Percentiles rank a stretch among this genome's conserved stretches.
phyloP scores from a whole-genome alignment of 2,797 vertebrate species.

The Morelia viridis region DNA sequence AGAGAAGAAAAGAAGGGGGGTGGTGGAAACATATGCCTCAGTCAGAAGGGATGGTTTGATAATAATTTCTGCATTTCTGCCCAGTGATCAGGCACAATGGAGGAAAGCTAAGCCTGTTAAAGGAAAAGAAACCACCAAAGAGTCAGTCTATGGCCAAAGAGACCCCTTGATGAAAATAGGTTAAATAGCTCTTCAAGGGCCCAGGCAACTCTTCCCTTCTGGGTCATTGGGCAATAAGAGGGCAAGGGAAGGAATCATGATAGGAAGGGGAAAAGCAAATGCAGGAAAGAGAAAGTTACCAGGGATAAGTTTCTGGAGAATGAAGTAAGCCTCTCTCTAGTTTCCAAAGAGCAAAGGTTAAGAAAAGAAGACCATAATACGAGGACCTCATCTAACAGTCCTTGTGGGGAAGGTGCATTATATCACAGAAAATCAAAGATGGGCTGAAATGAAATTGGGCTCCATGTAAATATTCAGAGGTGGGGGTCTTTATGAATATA shows the following conservation, averaged over 20 bases:
- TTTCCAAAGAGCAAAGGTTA: neutral
- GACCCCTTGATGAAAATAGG: neutral
- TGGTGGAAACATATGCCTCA: constrained; percentile 57
- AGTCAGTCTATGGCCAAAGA: constrained; percentile 60
- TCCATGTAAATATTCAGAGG: neutral
- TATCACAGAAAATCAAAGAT: neutral
- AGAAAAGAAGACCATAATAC: neutral
- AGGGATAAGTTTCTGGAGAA: constrained; percentile 15
- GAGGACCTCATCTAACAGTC: neutral
- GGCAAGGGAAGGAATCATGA: constrained; percentile 29
- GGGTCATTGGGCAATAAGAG: constrained; percentile 75
- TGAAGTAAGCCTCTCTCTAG: constrained; percentile 3
- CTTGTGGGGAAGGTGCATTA: neutral
- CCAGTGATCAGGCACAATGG: constrained; percentile 53
- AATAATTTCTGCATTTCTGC: constrained; percentile 43
- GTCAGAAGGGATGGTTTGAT: constrained; percentile 28
- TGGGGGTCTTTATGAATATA: neutral
- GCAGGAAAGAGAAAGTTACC: neutral
- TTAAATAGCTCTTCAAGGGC: constrained; percentile 55
- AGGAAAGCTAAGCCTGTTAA: constrained; percentile 75
- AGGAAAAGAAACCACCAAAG: constrained; percentile 67
- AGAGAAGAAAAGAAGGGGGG: constrained; percentile 30
- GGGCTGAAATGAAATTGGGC: neutral
- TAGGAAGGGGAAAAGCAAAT: constrained; percentile 27
- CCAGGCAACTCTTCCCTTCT: constrained; percentile 74